Conservation (phyloP, 2,113 vertebrate species). For the Grus americana region DNA sequence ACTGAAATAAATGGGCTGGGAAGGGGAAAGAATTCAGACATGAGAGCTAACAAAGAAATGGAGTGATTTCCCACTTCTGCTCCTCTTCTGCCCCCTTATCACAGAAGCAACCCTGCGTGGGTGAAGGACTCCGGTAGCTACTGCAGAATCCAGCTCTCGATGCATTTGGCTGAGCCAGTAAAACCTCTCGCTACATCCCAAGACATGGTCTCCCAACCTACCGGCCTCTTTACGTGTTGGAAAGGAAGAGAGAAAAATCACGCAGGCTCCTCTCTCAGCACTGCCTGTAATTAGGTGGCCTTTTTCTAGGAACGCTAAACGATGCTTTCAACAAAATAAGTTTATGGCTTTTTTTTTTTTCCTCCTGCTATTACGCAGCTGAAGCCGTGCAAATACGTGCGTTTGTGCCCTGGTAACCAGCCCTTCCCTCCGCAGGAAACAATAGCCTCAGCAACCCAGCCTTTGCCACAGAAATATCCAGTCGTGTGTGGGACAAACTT, state of each 20-base stretch:
- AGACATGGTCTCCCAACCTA: neutral
- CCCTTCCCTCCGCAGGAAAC: neutral
- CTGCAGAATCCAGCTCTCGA: neutral
- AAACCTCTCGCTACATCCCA: neutral
- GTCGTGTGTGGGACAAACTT: neutral
- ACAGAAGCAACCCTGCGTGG: neutral
- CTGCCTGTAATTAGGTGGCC: neutral
- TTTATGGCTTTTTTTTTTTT: neutral
- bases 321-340: neutral
- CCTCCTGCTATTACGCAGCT: neutral
- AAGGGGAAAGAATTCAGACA: slow-evolving; percentile 26
- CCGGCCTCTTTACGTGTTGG: neutral
- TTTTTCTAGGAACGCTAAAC: neutral
- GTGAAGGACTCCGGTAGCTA: neutral
- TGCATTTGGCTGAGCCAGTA: neutral
- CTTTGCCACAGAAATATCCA: neutral
- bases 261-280: neutral
- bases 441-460: neutral
- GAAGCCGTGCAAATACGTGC: neutral
- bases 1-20: slow-evolving; percentile 4
- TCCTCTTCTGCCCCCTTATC: neutral
- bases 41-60: neutral
- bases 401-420: neutral
- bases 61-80: neutral
- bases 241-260: neutral